Conservation (phyloP, 2,888 invertebrate genomes). For the Ophraella communa region DNA sequence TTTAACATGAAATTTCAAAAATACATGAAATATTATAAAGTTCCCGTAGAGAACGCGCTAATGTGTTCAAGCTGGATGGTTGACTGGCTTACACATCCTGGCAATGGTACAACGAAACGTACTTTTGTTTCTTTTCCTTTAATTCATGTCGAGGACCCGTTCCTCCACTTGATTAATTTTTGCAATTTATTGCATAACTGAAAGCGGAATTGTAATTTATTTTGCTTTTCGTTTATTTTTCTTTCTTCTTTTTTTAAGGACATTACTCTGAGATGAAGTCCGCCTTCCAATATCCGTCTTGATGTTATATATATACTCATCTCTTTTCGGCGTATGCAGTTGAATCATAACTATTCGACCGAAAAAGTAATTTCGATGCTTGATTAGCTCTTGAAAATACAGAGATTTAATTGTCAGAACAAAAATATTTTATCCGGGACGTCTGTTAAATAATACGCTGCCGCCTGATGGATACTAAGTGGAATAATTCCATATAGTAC, state of each 20-base stretch:
- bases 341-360: conserved; percentile 44
- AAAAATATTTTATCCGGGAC: too few species aligned
- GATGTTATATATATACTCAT: conserved; percentile 36
- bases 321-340: conserved; percentile 35
- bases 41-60: conserved; percentile 29
- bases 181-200: conserved; percentile 53
- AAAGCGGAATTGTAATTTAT: conserved; percentile 50
- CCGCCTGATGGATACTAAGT: too few species aligned
- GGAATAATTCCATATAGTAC: too few species aligned
- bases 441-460: too few species aligned
- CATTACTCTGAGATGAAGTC: conserved; percentile 33
- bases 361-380: conserved; percentile 37
- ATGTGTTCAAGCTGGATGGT: conserved; percentile 33
- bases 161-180: conserved; percentile 53
- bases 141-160: conserved; percentile 49
- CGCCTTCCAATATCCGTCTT: conserved; percentile 35
- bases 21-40: conserved; percentile 34
- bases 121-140: conserved; percentile 48
- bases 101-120: conserved; percentile 48
- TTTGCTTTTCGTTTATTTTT: conserved; percentile 32
- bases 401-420: neutral
- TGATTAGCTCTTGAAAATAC: conserved; percentile 41
- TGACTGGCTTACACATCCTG: conserved; percentile 41
- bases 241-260: conserved; percentile 34
- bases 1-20: conserved; percentile 29